Conservation (phyloP, 2,797 vertebrate species). For the Clarias laeviceps region DNA sequence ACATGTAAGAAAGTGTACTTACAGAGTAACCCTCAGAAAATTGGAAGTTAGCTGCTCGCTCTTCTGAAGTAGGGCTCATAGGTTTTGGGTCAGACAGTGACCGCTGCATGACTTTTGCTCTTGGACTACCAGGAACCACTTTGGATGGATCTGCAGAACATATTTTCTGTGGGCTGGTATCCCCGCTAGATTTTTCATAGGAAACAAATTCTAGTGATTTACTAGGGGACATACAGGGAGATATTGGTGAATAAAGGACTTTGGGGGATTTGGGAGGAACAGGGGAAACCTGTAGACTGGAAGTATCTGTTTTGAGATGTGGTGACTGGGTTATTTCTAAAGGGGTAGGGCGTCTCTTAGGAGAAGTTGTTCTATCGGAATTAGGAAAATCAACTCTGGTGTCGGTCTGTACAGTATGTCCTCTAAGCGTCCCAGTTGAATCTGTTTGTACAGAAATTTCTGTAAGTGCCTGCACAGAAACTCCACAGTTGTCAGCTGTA, state of each 20-base stretch:
- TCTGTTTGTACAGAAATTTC: conserved; percentile 99
- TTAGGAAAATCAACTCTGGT: conserved; percentile 91
- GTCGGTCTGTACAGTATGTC: conserved; percentile 84
- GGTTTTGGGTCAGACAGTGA: conserved; percentile 98
- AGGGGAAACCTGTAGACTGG: conserved; percentile 80
- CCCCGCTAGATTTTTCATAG: conserved; percentile 91
- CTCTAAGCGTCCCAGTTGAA: conserved; percentile 80
- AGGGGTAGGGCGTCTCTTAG: conserved; percentile 90
- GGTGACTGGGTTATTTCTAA: conserved; percentile 92
- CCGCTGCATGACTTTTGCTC: conserved; percentile 92
- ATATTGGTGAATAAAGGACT: conserved; percentile 97
- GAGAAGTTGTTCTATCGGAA: conserved; percentile 84
- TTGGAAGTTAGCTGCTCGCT: conserved; percentile 87
- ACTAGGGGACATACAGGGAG: conserved; percentile 91
- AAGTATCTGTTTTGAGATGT: conserved; percentile 87
- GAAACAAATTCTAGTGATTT: conserved; percentile 90
- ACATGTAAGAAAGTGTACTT: conserved; percentile 69
- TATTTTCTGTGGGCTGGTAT: conserved; percentile 86
- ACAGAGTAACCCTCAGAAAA: conserved; percentile 89
- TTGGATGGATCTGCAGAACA: conserved; percentile 80
- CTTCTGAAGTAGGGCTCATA: conserved; percentile 96
- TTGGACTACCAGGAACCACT: conserved; percentile 85
- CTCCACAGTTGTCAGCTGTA: conserved; percentile 77
- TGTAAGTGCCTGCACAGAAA: conserved; percentile 91
- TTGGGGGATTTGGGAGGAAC: conserved; percentile 94